phyloP scores from a whole-genome alignment of 2,888 invertebrate genomes.

The Proisotoma minuta region DNA sequence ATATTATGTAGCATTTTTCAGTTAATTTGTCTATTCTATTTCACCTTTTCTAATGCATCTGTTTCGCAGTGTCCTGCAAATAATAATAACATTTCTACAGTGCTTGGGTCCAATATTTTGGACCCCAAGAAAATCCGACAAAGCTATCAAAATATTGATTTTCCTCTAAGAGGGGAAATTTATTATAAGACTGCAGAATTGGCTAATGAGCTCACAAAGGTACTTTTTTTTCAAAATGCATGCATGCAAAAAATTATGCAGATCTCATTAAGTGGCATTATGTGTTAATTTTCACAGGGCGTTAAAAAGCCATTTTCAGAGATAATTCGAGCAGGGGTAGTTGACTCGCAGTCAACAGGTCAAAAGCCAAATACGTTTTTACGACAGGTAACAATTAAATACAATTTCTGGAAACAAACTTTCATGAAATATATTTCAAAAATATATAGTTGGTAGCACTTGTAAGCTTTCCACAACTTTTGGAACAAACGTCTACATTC shows the following conservation, averaged over 20 bases:
- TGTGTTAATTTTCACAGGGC: not conserved
- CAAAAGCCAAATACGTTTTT: conserved; percentile 7
- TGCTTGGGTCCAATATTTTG: no score
- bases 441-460: not conserved
- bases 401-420: not conserved
- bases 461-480: not conserved
- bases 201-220: not conserved
- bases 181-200: not conserved
- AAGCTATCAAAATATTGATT: not conserved
- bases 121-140: not conserved
- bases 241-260: not conserved
- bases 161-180: not conserved
- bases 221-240: not conserved
- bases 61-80: no score
- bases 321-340: conserved; percentile 17
- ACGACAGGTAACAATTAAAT: not conserved
- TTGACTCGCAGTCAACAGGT: not conserved
- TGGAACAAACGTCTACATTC: not conserved
- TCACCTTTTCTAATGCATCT: no score
- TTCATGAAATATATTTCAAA: not conserved
- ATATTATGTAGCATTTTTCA: no score
- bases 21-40: no score
- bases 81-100: no score
- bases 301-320: not conserved
- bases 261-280: not conserved